These are phyloP conservation scores for Phaonia tiefii DNA, from an alignment of 2,888 invertebrate genomes.

Conservation along the genomic window DNA sequence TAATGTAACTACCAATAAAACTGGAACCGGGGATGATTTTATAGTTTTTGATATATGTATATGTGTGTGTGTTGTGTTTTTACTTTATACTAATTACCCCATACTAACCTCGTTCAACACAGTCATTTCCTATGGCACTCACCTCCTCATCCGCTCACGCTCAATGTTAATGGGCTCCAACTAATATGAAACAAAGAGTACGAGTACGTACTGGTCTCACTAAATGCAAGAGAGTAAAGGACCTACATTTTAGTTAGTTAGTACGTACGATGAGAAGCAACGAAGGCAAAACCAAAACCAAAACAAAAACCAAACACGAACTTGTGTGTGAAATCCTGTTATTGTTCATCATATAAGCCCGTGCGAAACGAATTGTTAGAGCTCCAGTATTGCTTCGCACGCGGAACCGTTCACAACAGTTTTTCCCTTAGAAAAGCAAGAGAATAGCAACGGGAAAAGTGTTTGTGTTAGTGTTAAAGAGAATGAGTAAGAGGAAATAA, in stretches of 20 bases:
- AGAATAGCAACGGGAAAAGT: conserved; percentile 1
- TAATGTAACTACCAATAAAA: too few species aligned
- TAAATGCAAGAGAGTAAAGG: conserved; percentile 44
- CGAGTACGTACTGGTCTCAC: neutral
- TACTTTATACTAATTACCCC: too few species aligned
- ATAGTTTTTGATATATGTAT: too few species aligned
- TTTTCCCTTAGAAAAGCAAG: conserved; percentile 15
- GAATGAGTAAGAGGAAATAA: conserved; percentile 10
- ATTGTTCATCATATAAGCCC: conserved; percentile 57
- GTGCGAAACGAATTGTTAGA: conserved; percentile 60
- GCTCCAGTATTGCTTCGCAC: conserved; percentile 73
- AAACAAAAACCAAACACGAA: conserved; percentile 13
- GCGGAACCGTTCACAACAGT: conserved; percentile 71
- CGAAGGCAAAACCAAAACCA: conserved; percentile 29
- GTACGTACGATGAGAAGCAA: conserved; percentile 37
- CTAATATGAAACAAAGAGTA: conserved; percentile 26
- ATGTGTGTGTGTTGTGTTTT: too few species aligned
- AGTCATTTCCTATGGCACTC: conserved; percentile 25
- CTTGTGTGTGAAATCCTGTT: neutral
- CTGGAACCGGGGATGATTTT: too few species aligned
- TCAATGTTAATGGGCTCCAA: neutral
- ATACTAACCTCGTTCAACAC: conserved; percentile 15
- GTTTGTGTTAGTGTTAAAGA: conserved; percentile 1
- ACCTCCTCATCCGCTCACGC: conserved; percentile 28
- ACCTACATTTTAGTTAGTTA: conserved; percentile 57